Base-by-base conservation (phyloP, 35 echinoderm and acorn worm genomes). In the Chiridota heheva region DNA sequence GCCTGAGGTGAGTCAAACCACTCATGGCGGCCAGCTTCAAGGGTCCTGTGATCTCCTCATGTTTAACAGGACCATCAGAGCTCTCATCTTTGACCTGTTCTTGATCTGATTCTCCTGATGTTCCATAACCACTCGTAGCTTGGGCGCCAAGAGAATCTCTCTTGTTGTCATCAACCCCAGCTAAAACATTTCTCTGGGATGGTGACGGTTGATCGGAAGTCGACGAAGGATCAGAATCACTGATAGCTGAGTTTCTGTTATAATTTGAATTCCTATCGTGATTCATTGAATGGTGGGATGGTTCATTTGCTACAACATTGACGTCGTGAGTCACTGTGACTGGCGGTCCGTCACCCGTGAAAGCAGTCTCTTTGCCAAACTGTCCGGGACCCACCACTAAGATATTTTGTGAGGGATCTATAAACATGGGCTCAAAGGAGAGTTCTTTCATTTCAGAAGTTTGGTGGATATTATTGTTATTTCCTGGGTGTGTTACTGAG, bases 1-100 rank as follows among this genome's bases (percentile, higher is more conserved):
- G 89, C 69, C 95, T 91, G 51, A 91, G 49, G 44, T 91, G 59
- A 16, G 95, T 98, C 32, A 98, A 77, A 33, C 95, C 95, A 58
- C 89, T 98, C 95, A 98, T 98, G 1, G 95, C 95, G 66, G 95
- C 95, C 60, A 98, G 33, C 58, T 98, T 98, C 39, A 98, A 60
- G 0, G 95, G 95, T 73, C 95, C 95, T 57, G 73, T 57, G 43
- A 77, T 76, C 58, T 57, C 42, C 24, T 55, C 73, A 37, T 38
- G 25, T 5, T 35, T 44, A 10, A 8, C 7, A n/a, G 81, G 53
- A 1, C 16, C 15, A 8, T 59, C 41, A 26, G n/a, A 35, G 6
- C 73, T 68, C 34, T 58, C 67, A 32, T 78, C 60, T 34, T 12
- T 65, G 31, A 6, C 70, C 38, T 32, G 33, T 26, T 91, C 88